A percentile compares a stretch with the other conserved stretches of the same genome.
Conservation (phyloP, 1,140 invertebrate genomes). For the Rhyzopertha dominica region DNA sequence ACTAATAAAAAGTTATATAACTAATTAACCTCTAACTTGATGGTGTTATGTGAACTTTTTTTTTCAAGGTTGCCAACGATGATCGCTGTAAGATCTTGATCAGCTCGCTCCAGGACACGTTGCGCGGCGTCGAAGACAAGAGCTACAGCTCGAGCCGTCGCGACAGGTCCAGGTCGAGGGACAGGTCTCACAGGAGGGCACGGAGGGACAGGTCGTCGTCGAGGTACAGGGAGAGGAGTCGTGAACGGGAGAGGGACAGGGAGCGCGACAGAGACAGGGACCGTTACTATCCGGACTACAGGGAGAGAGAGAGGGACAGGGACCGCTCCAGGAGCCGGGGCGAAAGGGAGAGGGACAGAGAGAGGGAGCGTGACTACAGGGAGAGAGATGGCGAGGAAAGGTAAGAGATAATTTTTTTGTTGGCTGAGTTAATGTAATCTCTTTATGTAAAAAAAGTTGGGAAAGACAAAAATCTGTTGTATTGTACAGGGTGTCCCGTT, state of each 20-base stretch:
- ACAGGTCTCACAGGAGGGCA: conserved; percentile 63
- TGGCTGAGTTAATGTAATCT: too few relatives aligned
- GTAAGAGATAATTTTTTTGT: too few relatives aligned
- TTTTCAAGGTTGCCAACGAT: conserved; percentile 94
- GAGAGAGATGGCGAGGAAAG: conserved; percentile 42
- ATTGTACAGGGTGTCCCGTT: conserved; percentile 44
- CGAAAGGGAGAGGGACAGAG: conserved; percentile 44
- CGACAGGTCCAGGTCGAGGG: conserved; percentile 65
- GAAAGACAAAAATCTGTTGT: too few relatives aligned
- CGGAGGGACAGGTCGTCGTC: conserved; percentile 75
- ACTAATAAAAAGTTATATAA: too few relatives aligned
- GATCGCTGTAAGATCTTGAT: conserved; percentile 98
- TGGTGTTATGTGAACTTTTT: too few relatives aligned
- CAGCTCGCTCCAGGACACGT: conserved; percentile 92
- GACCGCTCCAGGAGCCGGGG: conserved; percentile 46
- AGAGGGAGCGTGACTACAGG: conserved; percentile 55
- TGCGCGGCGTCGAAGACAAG: conserved; percentile 95
- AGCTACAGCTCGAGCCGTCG: conserved; percentile 73
- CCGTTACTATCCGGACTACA: conserved; percentile 45
- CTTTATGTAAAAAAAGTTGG: too few relatives aligned
- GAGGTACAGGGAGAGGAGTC: conserved; percentile 67
- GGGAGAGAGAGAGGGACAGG: conserved; percentile 45
- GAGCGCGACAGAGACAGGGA: conserved; percentile 45
- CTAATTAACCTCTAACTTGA: too few relatives aligned
- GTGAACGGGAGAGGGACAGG: conserved; percentile 59